Evolutionary conservation across 2,113 vertebrate genomes (phyloP), one percentile per base, ranked within the genome.

Genomic region (Machaerirhynchus nigripectus): DNA sequence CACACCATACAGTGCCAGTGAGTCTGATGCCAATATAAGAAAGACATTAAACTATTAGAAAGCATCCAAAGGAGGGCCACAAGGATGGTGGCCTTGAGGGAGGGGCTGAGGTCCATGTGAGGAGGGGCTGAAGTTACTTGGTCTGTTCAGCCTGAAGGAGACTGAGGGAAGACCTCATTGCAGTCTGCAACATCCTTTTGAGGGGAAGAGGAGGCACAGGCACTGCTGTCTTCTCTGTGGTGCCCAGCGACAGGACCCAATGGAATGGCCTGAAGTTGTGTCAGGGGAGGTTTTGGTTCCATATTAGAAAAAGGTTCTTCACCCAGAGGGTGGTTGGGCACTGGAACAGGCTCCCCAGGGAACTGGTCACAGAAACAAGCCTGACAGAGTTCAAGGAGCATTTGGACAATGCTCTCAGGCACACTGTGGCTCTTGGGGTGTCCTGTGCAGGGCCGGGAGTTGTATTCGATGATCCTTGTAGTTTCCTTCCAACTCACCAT

Each of bases 221-320:
- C 20, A 46, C 23, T 46, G 28, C 11, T 52, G 19, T 52, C 3
- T 57, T 16, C 37, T 3, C 28, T 46, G 10, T 39, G 20, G 42
- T 18, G 5, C 1, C 8, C 28, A 53, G 16, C 10, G 70, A 13
- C n/a, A 76, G n/a, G 7, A 75, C 39, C 4, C 0, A 0, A 53
- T 5, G n/a, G 14, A 47, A 31, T 27, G 21, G 35, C 26, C 4
- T 55, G 17, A 68, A 61, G 6, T 0, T 55, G 22, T 42, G 10
- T 23, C 10, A 35, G 21, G 9, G 2, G 20, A 47, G 8, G 11
- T 53, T 89, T 52, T 4, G 16, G 20, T 3, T 31, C 6, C 14
- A 7, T 31, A 23, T 20, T 7, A 35, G 28, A 2, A 30, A n/a
- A 15, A 40, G 4, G 1, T 13, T 55, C 13, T 60, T 47, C 21